Percentiles rank a stretch among this genome's conserved stretches.
phyloP scores from a whole-genome alignment of 37 sponge, comb jelly and placozoan species.

The Oscarella lobularis region DNA sequence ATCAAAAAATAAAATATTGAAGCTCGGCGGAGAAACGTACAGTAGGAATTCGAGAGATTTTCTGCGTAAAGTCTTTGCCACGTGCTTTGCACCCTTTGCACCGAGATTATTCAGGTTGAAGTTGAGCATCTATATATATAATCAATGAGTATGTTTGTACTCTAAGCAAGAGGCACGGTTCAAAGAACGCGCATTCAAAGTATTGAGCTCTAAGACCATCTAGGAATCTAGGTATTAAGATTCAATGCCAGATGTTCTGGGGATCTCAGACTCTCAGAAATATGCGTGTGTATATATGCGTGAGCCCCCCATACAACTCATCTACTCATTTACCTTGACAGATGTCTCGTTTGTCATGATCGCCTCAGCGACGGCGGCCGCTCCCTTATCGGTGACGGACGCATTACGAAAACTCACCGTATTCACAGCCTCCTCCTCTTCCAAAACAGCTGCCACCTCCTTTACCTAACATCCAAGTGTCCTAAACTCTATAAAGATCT shows the following conservation, averaged over 20 bases:
- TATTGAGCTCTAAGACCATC: too few species aligned
- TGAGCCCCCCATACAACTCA: background rate
- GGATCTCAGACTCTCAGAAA: conserved; percentile 10
- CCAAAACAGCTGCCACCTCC: conserved; percentile 22
- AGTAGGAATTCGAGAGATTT: background rate
- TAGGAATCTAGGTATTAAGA: too few species aligned
- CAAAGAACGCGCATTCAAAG: too few species aligned
- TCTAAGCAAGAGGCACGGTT: too few species aligned
- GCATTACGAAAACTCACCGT: conserved; percentile 49
- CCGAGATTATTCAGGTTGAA: background rate
- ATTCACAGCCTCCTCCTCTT: conserved; percentile 41
- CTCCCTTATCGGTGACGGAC: conserved; percentile 57
- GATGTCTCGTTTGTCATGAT: background rate
- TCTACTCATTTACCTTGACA: conserved; percentile 3
- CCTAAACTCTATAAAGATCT: too few species aligned
- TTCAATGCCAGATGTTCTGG: too few species aligned
- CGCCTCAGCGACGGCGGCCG: background rate
- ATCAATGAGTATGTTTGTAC: too few species aligned
- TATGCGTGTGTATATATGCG: background rate
- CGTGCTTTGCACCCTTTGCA: background rate
- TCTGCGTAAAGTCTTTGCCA: background rate
- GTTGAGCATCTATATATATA: background rate
- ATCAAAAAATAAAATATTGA: too few species aligned
- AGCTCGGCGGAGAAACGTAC: background rate
- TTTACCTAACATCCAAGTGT: background rate